A percentile compares a stretch with the other conserved stretches of the same genome.
Conservation (phyloP, 1,140 invertebrate genomes). For the Anoplophora glabripennis region DNA sequence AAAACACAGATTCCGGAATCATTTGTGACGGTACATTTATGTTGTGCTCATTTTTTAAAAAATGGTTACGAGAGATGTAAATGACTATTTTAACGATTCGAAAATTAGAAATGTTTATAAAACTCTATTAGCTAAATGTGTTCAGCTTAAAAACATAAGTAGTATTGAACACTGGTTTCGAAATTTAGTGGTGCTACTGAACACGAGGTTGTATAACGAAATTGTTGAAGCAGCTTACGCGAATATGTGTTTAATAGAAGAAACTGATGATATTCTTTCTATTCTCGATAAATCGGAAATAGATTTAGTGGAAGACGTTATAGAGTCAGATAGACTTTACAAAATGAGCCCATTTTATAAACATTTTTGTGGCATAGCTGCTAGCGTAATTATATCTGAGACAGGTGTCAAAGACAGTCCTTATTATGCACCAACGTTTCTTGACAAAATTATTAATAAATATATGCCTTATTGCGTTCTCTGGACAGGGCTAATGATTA, state of each 20-base stretch:
- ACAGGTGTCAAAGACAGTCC: neutral
- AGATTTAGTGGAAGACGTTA: neutral
- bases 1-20: no score
- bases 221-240: no score
- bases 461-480: slow-evolving; percentile 15
- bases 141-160: neutral
- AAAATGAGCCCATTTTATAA: neutral
- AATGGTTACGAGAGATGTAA: slow-evolving; percentile 10
- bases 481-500: slow-evolving; percentile 11
- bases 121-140: neutral
- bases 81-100: neutral
- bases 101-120: no score
- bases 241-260: no score
- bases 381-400: neutral
- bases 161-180: slow-evolving; percentile 1
- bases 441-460: slow-evolving; percentile 5
- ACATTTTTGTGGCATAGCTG: neutral
- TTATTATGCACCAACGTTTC: neutral
- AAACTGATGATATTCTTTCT: no score
- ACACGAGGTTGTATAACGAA: no score
- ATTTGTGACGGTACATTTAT: slow-evolving; percentile 7
- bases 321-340: no score
- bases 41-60: slow-evolving; percentile 19
- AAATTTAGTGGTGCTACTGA: no score
- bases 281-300: no score